phyloP scores from a whole-genome alignment of 2,113 vertebrate species.

The Oryzias celebensis region DNA sequence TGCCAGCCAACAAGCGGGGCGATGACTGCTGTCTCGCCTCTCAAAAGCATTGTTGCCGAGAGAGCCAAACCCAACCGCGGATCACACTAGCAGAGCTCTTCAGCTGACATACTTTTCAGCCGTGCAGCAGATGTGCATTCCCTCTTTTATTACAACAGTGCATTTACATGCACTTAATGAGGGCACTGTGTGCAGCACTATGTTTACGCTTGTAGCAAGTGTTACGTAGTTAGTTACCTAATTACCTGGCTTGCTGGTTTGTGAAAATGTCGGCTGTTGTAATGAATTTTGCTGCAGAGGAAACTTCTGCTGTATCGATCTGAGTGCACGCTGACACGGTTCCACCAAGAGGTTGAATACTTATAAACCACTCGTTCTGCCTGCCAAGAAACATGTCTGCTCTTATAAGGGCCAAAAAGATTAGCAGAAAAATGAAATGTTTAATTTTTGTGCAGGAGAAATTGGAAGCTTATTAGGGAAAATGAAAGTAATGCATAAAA shows the following conservation, averaged over 20 bases:
- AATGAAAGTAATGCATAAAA: slow-evolving; percentile 14
- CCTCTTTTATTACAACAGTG: slow-evolving; percentile 43
- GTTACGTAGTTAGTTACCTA: slow-evolving; percentile 62
- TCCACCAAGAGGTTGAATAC: slow-evolving; percentile 10
- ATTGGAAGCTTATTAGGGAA: slow-evolving; percentile 35
- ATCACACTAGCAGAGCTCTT: slow-evolving; percentile 35
- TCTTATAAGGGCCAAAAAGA: slow-evolving; percentile 42
- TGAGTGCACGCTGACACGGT: slow-evolving; percentile 18
- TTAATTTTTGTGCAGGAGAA: slow-evolving; percentile 20
- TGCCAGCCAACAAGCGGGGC: slow-evolving; percentile 15
- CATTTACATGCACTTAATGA: slow-evolving; percentile 69
- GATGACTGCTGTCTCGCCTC: slow-evolving; percentile 32
- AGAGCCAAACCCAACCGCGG: slow-evolving; percentile 31
- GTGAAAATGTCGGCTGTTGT: slow-evolving; percentile 70
- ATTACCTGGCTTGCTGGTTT: slow-evolving; percentile 74
- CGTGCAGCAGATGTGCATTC: slow-evolving; percentile 53
- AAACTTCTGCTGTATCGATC: slow-evolving; percentile 24
- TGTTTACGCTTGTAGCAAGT: slow-evolving; percentile 66
- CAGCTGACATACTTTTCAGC: slow-evolving; percentile 20
- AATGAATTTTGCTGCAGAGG: slow-evolving; percentile 34
- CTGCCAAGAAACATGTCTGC: slow-evolving; percentile 15
- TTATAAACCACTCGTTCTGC: slow-evolving; percentile 35
- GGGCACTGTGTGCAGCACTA: slow-evolving; percentile 38
- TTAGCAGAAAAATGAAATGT: slow-evolving; percentile 11
- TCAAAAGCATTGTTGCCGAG: slow-evolving; percentile 14